Percentiles rank a stretch among this genome's conserved stretches.
phyloP scores from a whole-genome alignment of 2,888 invertebrate species.

The Pyrgus malvae region DNA sequence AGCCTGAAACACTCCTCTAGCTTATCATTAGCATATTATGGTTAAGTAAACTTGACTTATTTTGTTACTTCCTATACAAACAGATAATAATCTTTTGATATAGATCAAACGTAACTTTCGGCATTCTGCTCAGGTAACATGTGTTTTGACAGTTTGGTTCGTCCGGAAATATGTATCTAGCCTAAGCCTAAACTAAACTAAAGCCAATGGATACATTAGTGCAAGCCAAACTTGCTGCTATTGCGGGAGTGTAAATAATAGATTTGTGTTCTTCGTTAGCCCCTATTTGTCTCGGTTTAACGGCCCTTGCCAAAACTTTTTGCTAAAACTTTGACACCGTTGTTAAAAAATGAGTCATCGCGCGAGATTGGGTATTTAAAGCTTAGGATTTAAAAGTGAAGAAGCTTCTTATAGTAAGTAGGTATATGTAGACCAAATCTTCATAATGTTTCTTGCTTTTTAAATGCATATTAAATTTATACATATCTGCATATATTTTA shows the following conservation, averaged over 20 bases:
- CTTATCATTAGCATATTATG: too few relatives aligned
- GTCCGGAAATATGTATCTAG: neutral
- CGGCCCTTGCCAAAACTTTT: constrained; percentile 9
- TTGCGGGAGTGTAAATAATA: constrained; percentile 6
- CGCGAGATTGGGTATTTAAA: neutral
- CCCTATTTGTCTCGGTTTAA: neutral
- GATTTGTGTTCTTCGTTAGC: neutral
- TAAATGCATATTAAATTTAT: too few relatives aligned
- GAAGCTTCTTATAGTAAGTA: too few relatives aligned
- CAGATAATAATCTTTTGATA: neutral
- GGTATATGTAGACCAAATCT: too few relatives aligned
- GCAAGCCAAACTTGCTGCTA: constrained; percentile 6
- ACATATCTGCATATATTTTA: too few relatives aligned
- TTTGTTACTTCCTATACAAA: too few relatives aligned
- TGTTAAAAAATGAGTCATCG: constrained; percentile 1
- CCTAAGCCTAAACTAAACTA: neutral
- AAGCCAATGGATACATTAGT: neutral
- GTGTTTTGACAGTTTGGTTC: neutral
- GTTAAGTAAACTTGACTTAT: too few relatives aligned
- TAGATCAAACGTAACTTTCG: neutral
- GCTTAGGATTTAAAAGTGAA: neutral
- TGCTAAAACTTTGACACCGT: neutral
- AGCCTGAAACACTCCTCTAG: too few relatives aligned
- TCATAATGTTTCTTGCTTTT: too few relatives aligned
- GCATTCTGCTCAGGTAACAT: too few relatives aligned